A percentile compares a stretch with the other conserved stretches of the same genome.
phyloP scores from a whole-genome alignment of 2,113 vertebrate genomes.

The Gadus macrocephalus region DNA sequence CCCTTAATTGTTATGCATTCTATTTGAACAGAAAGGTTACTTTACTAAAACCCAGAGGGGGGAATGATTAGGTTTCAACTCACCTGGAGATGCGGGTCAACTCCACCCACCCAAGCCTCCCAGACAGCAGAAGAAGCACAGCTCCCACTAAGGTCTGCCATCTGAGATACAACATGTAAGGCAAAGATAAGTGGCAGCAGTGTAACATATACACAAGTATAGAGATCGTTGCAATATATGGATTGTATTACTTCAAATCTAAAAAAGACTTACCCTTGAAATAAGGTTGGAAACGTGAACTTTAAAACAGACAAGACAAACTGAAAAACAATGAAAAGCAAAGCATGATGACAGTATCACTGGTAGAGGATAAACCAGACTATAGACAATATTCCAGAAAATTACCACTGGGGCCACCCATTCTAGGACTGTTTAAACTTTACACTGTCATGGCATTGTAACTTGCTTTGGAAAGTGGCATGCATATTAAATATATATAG shows the following conservation, averaged over 20 bases:
- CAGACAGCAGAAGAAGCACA: conserved; percentile 80
- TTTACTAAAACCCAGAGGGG: too few species aligned
- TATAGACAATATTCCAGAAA: too few species aligned
- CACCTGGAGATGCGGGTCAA: conserved; percentile 82
- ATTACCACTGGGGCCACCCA: too few species aligned
- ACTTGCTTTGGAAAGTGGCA: too few species aligned
- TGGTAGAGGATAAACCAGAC: too few species aligned
- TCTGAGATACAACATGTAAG: conserved; percentile 56
- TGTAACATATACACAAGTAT: neutral
- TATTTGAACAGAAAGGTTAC: too few species aligned
- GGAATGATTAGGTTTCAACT: neutral
- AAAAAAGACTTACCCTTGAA: conserved; percentile 88
- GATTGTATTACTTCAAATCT: neutral
- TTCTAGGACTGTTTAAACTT: too few species aligned
- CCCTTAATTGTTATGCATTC: too few species aligned
- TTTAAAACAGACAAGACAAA: conserved; percentile 94
- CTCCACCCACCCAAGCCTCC: conserved; percentile 89
- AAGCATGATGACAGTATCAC: conserved; percentile 30
- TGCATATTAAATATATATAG: too few species aligned
- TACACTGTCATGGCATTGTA: too few species aligned
- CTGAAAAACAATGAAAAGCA: conserved; percentile 75
- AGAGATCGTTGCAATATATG: neutral
- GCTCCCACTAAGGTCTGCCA: conserved; percentile 89
- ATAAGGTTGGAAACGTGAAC: conserved; percentile 95
- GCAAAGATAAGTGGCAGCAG: neutral